Evolutionary conservation across 2,113 vertebrate genomes (phyloP), one percentile per base, ranked within the genome.

Genomic region (Cyprinodon brontotheroides): DNA sequence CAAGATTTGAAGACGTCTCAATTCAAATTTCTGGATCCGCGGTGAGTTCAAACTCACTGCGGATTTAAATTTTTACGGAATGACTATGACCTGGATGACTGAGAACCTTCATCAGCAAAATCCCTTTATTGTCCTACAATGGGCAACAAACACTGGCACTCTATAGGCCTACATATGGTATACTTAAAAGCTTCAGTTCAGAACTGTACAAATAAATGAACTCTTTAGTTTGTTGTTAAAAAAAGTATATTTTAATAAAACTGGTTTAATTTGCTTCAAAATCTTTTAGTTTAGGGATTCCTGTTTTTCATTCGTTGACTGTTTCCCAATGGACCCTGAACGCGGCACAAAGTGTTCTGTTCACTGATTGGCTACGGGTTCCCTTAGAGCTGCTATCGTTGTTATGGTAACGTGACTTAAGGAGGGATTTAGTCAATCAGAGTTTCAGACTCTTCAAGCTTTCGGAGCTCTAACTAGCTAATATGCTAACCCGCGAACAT

Each of bases 351-450:
- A n/a, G 11, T 0, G 53, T 6, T 37, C 72, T 59, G 66, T 3
- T 11, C 3, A 12, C 3, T 75, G 74, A 92, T 89, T 89, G 88
- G 91, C 69, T 83, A 74, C 1, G 3, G 68, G 38, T 72, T 70
- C 61, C 62, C 36, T 10, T 61, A 79, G 80, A 13, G 87, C 71
- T 78, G 69, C 61, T 50, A 0, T 4, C n/a, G 83, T 89, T 81
- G 72, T 65, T 40, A 61, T 66, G 57, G 89, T 40, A 72, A 92
- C 84, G 81, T 66, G 59, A 85, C 81, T 91, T 88, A 79, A 86
- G 65, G 81, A 82, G 73, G 83, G 89, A 86, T 79, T 83, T 50
- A 38, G 1, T 75, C 41, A 82, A 77, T 88, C 89, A 60, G 53
- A 75, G 82, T 62, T 72, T 83, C 61, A 84, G 79, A 75, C 37